phyloP scores from a whole-genome alignment of 2,797 vertebrate genomes.

The Halcyon badia region DNA sequence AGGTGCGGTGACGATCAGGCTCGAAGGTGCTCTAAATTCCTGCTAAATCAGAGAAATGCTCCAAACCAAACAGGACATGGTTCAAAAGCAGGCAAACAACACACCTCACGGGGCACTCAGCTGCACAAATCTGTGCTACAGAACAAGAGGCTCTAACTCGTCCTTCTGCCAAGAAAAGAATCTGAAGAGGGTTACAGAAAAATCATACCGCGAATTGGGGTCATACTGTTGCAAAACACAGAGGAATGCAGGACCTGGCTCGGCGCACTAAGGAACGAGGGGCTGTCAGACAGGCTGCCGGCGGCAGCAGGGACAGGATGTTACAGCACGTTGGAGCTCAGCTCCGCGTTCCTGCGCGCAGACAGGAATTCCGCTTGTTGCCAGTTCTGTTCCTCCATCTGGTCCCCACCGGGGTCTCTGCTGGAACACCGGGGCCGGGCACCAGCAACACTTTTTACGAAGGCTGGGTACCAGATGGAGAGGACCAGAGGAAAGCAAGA shows the following conservation, averaged over 20 bases:
- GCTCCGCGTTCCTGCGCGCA: not conserved
- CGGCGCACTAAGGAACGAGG: accelerated
- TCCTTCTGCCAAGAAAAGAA: not conserved
- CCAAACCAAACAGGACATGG: not conserved
- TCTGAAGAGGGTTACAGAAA: not conserved
- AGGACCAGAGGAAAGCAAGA: not conserved
- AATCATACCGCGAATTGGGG: accelerated
- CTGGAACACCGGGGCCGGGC: not conserved
- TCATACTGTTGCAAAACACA: not conserved
- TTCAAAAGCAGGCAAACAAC: not conserved
- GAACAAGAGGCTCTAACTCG: not conserved
- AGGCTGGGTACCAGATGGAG: not conserved
- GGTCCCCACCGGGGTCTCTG: not conserved
- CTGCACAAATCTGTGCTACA: accelerated
- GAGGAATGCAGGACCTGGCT: not conserved
- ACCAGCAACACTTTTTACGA: not conserved
- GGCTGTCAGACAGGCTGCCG: accelerated
- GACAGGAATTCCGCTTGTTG: not conserved
- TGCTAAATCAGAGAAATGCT: not conserved
- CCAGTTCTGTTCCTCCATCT: not conserved
- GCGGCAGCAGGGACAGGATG: not conserved
- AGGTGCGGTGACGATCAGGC: not conserved
- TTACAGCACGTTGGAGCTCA: not conserved
- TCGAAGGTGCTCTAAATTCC: not conserved
- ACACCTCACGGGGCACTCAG: not conserved